Conservation (phyloP, 2,888 invertebrate genomes). For the Keiferia lycopersicella region DNA sequence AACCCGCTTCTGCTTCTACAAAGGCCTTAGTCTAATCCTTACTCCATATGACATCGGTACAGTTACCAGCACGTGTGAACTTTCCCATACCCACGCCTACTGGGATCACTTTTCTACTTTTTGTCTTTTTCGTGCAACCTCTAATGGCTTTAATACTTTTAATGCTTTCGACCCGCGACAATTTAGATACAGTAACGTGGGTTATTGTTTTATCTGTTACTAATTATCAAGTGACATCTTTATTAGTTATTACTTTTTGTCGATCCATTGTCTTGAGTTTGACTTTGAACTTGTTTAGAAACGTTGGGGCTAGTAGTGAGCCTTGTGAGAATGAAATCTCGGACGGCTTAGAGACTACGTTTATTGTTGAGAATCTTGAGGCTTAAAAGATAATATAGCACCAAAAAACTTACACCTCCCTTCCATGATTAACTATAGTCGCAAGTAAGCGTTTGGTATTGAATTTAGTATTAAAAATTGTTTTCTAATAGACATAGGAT, state of each 20-base stretch:
- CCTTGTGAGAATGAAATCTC: conserved; percentile 7
- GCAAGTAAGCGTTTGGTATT: too few species aligned
- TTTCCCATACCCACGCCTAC: conserved; percentile 78
- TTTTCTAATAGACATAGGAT: too few species aligned
- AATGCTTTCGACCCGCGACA: conserved; percentile 45
- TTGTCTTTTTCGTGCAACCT: conserved; percentile 45
- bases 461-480: too few species aligned
- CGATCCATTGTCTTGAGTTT: not conserved
- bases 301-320: not conserved
- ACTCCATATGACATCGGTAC: conserved; percentile 52
- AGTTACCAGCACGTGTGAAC: conserved; percentile 76
- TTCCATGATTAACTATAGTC: too few species aligned
- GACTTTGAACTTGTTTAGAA: not conserved
- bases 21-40: conserved; percentile 33
- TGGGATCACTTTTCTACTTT: conserved; percentile 59
- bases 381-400: too few species aligned
- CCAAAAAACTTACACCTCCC: too few species aligned
- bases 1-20: conserved; percentile 33
- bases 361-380: not conserved
- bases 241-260: conserved; percentile 3
- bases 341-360: not conserved
- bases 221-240: conserved; percentile 15
- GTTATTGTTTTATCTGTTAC: conserved; percentile 17
- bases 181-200: conserved; percentile 25
- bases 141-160: conserved; percentile 43